Evolutionary conservation across 2,113 vertebrate genomes (phyloP).

Genomic region (Regulus satrapa): DNA sequence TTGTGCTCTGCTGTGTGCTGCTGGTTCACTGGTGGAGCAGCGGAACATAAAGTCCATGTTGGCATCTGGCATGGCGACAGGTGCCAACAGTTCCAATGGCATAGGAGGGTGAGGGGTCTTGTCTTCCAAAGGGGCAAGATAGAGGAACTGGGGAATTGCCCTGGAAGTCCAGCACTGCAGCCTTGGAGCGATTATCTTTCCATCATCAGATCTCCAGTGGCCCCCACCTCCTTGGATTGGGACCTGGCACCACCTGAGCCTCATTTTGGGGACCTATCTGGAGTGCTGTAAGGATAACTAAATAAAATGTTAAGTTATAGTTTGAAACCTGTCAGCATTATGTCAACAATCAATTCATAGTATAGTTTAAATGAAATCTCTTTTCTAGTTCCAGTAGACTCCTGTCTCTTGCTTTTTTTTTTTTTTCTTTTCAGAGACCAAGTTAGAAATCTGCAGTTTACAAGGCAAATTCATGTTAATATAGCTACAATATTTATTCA

Average conservation of each 20-base stretch:
- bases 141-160: neutral
- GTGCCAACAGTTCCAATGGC: neutral
- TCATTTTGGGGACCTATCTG: neutral
- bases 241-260: neutral
- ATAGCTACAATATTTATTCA: neutral
- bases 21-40: neutral
- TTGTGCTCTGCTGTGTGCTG: neutral
- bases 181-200: neutral
- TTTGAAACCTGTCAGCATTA: neutral
- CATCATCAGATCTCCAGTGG: neutral
- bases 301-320: neutral
- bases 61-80: neutral
- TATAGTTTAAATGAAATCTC: neutral
- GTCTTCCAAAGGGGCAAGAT: neutral
- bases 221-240: rapidly evolving
- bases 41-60: neutral
- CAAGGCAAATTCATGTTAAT: neutral
- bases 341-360: neutral
- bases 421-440: neutral
- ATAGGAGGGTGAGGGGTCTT: rapidly evolving
- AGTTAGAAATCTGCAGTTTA: neutral
- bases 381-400: neutral
- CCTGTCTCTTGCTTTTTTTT: neutral
- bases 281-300: neutral
- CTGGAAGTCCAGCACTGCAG: neutral